Base-by-base conservation (phyloP, 1,140 invertebrate genomes). In the Aphaenogaster floridana region DNA sequence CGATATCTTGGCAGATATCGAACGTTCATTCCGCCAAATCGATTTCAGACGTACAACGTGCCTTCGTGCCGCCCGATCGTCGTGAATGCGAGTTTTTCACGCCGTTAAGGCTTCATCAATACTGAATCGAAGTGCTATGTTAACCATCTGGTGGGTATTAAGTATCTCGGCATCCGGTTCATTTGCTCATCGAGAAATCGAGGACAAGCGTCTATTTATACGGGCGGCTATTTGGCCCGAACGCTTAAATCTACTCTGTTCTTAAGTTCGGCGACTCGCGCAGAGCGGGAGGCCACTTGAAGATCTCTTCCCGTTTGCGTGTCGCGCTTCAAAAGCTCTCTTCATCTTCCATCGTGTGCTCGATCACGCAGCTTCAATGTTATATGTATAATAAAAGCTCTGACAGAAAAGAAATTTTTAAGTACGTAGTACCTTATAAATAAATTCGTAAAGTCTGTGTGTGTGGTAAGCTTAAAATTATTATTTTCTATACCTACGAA, bases 131-230 rank as follows among this genome's bases (percentile, higher is more conserved):
- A 87, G 28, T 78, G 84, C 89, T 89, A 80, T 88, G 39, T 57
- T 36, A 59, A 45, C 52, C 87, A 52, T 88, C 86, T 89, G 88
- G 34, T 36, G 50, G 59, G 52, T 61, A 54, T 89, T 77, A 74
- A 84, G 86, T 87, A 54, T 88, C 88, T 76, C 71, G 77, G 64
- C 71, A 83, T 88, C 77, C 81, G 77, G 81, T 79, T 88, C 80
- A 64, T 90, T 87, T 59, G 59, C 76, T 86, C 81, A 68, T 86
- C 86, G 77, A 78, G 89, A 86, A 91, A 90, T 90, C 89, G 89
- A 88, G 86, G 87, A 90, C 89, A 88, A 50, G 2, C 50, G 61
- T 86, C 87, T 90, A 90, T 90, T 88, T 90, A 90, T 90, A 90
- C 61, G 87, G 77, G 17, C n/a, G 50, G 54, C 72, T 63, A 85